Evolutionary conservation across 2,888 invertebrate species (phyloP), one percentile per base, ranked within the genome.

Genomic region (Drosophila neutralis): DNA sequence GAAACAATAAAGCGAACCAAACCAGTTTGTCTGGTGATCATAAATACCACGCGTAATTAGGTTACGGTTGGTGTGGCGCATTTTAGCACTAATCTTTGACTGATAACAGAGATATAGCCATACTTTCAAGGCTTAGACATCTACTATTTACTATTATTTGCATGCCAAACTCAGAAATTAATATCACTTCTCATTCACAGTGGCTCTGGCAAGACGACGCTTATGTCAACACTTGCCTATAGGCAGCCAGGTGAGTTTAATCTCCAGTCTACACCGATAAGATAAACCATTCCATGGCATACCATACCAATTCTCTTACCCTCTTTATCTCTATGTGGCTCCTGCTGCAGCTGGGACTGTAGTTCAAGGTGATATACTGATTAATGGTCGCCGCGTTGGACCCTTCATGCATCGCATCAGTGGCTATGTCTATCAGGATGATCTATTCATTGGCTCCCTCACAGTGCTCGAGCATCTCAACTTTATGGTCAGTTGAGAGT

Each of bases 341-440:
- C 35, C 21, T 45, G 21, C 24, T 84, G 11, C 90, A 96, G 97
- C 94, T 74, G 96, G 95, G 6, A 94, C 96, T 5, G 93, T 95
- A 21, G 95, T 96, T 4, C 96, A 97, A 85, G 98, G 97, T 4
- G 96, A 97, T 69, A 95, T 98, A 72, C 93, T 95, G n/a, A 95
- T 97, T 89, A 97, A 97, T 91, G 97, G 97, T 0, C 92, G 94
- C 38, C 94, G 94, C 1, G 94, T 96, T 15, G 95, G 96, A 3
- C 94, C 95, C 67, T 97, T 96, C 90, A 97, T 97, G 96, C 95
- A 96, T 87, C 94, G 95, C 65, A 94, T 97, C 73, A 97, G 97
- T 83, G 98, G 98, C 0, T 98, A 96, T 93, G 97, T 98, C 94
- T 97, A 98, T 83, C 98, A 98, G 92, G 97, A 98, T 76, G 98